Evolutionary conservation across 2,113 vertebrate genomes (phyloP), one percentile per base, ranked within the genome.

Genomic region (human (Homo sapiens)): DNA sequence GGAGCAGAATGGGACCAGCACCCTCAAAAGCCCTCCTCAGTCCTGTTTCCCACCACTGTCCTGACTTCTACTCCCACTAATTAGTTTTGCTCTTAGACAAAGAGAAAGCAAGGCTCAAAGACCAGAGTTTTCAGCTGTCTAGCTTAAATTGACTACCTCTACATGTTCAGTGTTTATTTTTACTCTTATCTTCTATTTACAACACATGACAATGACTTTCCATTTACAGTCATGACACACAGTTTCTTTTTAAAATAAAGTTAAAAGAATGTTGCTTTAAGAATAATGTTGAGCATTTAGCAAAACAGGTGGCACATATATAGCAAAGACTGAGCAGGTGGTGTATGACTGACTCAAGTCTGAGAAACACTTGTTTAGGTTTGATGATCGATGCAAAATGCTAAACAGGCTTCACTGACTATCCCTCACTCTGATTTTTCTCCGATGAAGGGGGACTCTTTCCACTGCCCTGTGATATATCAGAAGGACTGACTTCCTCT

Each of bases 201-300:
- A 83, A 72, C 27, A 68, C 1, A 8, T 20, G 66, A 30, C 76
- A 93, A 73, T 35, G 52, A 22, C 48, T 81, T 92, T 85, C 88
- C 20, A 88, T 17, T 80, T 81, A 75, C 8, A 78, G 40, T n/a
- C 10, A 75, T 17, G 68, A 73, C n/a, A 35, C 20, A 32, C 18
- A 22, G 25, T 91, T 97, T 89, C 50, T 35, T 82, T 80, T 86
- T 22, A 91, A 93, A 87, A 84, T 43, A 89, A 90, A 57, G 23
- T 72, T 25, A 61, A 70, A 95, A 52, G 35, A 79, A 75, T 55
- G 52, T 20, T 90, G 35, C 64, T 83, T 40, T 68, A 68, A 68
- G 32, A 68, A 32, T 64, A 64, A 64, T 52, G 40, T 57, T 75
- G 75, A 89, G n/a, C n/a, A 48, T 27, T 83, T 59, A 75, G 81